phyloP scores from a whole-genome alignment of 1,140 invertebrate genomes.

The Lasaia peninsularis region DNA sequence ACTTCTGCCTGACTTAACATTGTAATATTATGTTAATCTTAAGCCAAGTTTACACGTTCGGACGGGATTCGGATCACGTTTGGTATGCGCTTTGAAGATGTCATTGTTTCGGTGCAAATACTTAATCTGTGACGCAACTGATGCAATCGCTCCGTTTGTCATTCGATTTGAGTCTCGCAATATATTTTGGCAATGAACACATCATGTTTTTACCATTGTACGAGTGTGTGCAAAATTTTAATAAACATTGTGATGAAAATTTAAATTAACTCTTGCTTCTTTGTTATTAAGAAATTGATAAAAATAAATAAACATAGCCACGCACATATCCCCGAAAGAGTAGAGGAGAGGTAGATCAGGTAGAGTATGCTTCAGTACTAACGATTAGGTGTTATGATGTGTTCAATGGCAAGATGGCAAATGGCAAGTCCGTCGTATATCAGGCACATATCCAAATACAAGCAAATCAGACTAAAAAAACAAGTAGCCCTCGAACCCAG shows the following conservation, averaged over 20 bases:
- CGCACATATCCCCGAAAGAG: no score
- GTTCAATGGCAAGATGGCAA: no score
- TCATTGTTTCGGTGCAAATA: constrained; percentile 66
- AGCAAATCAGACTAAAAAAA: no score
- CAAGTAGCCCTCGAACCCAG: not conserved
- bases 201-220: constrained; percentile 4
- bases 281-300: no score
- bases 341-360: no score
- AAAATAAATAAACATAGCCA: no score
- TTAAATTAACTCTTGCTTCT: not conserved
- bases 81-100: constrained; percentile 49
- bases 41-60: constrained; percentile 24
- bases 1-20: not conserved
- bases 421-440: no score
- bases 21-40: constrained; percentile 23
- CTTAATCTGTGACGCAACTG: constrained; percentile 59
- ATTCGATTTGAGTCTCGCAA: constrained; percentile 31
- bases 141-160: constrained; percentile 39
- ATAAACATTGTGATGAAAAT: not conserved
- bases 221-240: constrained; percentile 2
- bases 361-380: no score
- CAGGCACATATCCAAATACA: no score
- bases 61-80: constrained; percentile 48
- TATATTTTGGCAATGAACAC: constrained; percentile 37
- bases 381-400: no score